Percentiles rank a stretch among this genome's conserved stretches.
These are phyloP conservation scores for Ceratotherium simum DNA, from an alignment of 2,113 vertebrate species.

Conservation along the genomic window DNA sequence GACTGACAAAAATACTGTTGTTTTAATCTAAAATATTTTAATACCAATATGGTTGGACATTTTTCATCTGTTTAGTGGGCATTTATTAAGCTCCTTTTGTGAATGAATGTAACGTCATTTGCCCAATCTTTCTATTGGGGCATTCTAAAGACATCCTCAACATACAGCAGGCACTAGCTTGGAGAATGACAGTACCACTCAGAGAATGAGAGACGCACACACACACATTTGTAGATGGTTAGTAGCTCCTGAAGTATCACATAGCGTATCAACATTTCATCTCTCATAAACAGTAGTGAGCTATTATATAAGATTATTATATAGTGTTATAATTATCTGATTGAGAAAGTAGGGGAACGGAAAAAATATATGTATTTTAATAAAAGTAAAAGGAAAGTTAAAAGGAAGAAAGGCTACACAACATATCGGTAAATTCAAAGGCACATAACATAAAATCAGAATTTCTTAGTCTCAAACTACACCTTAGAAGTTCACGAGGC, in stretches of 20 bases:
- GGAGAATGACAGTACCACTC: not conserved
- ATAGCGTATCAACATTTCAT: conserved; percentile 10
- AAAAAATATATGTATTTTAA: not conserved
- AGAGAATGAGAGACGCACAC: not conserved
- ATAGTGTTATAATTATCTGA: conserved; percentile 30
- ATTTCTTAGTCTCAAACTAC: not conserved
- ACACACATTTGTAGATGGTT: not conserved
- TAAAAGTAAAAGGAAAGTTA: conserved; percentile 20
- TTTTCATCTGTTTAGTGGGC: not conserved
- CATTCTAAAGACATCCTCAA: not conserved
- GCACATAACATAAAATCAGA: not conserved
- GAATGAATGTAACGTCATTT: not conserved
- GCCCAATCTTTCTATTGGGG: not conserved
- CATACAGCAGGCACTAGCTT: not conserved
- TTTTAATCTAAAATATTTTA: conserved; percentile 43
- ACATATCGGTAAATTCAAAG: conserved; percentile 14
- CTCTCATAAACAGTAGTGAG: not conserved
- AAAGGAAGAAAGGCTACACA: not conserved
- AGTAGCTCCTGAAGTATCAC: conserved; percentile 1
- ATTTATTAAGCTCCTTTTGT: conserved; percentile 12
- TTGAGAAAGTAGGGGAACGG: not conserved
- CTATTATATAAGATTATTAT: conserved; percentile 10
- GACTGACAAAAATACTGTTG: not conserved
- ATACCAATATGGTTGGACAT: not conserved
- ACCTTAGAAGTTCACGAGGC: not conserved